These are phyloP conservation scores for Drosophila lacertosa DNA, from an alignment of 1,140 invertebrate species.

Conservation along the genomic window DNA sequence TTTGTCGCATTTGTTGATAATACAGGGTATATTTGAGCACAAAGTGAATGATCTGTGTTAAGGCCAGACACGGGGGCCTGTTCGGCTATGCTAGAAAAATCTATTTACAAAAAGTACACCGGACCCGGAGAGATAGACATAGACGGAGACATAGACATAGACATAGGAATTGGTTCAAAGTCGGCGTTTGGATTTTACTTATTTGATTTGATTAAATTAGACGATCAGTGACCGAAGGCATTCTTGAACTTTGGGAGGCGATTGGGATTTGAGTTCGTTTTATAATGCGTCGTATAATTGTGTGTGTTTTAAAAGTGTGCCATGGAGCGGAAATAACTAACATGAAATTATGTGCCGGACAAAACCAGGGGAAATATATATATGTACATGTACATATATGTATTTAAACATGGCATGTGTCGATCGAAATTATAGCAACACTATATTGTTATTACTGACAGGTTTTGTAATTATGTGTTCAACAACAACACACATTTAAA, in stretches of 20 bases:
- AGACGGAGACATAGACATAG: not conserved
- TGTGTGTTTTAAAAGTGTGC: slow-evolving; percentile 56
- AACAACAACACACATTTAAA: slow-evolving; percentile 7
- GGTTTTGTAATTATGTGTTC: slow-evolving; percentile 39
- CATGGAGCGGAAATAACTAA: slow-evolving; percentile 55
- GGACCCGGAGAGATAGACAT: not conserved
- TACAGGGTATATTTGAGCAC: slow-evolving; percentile 21
- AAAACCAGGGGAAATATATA: not conserved
- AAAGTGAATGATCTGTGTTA: not conserved
- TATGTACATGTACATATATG: not conserved
- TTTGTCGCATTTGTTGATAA: not conserved
- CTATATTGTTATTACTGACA: slow-evolving; percentile 22
- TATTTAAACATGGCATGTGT: not conserved
- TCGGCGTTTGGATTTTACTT: slow-evolving; percentile 18
- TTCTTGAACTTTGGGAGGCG: slow-evolving; percentile 44
- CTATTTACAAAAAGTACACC: slow-evolving; percentile 2
- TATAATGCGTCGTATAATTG: slow-evolving; percentile 39
- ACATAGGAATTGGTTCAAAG: slow-evolving; percentile 44
- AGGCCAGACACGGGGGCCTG: slow-evolving; percentile 31
- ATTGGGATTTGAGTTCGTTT: not conserved
- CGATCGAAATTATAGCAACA: slow-evolving; percentile 12
- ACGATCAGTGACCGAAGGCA: slow-evolving; percentile 37
- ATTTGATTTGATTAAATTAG: slow-evolving; percentile 45
- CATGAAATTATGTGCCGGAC: slow-evolving; percentile 44
- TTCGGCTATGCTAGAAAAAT: slow-evolving; percentile 7